Base-by-base conservation (phyloP, 2,888 invertebrate genomes). In the Campopleginae sp. region DNA sequence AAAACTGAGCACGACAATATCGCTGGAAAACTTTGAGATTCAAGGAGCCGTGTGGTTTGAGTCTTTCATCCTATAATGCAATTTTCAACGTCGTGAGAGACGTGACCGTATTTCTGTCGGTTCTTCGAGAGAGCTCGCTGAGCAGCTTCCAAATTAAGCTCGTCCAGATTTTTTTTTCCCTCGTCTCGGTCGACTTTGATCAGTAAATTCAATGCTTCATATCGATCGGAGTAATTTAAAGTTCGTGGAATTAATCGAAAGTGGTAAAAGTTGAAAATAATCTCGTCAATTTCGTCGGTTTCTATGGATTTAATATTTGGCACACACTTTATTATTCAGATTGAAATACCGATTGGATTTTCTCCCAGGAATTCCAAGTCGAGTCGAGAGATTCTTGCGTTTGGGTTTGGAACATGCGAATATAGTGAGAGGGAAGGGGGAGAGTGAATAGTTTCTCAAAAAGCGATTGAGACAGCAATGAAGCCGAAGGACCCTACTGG, bases 1-100 rank as follows among this genome's bases (percentile, higher is more conserved):
- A 80, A 80, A 65, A 74, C 74, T 72, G 54, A 65, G 51, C 54
- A 54, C 72, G 78, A 78, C 70, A 80, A 74, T 33, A 70, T 70
- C 38, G 46, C 46, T 14, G 42, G 7, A 19, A 66, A 80, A 80
- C 72, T 80, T 80, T 65, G 54, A 27, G 61, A 5, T 46, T 19
- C 58, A 23, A n/a, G 7, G 63, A 63, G 61, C 8, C 71, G 31
- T 61, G 61, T 61, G 61, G 46, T 70, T 79, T 63, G 63, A 63
- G 48, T 72, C 71, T 80, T 72, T 80, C 51, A 63, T 80, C 68
- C 68, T 42, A 38, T 72, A 63, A 80, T 72, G 61, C 63, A 72
- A 80, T 80, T 80, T 48, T 23, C 48, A n/a, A 46, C 17, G 54
- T 31, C 46, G 23, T 23, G 48, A 79, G 61, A 2, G 33, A 33